These are phyloP conservation scores for Rattus rattus DNA, from an alignment of 2,113 vertebrate species.

Conservation along the genomic window DNA sequence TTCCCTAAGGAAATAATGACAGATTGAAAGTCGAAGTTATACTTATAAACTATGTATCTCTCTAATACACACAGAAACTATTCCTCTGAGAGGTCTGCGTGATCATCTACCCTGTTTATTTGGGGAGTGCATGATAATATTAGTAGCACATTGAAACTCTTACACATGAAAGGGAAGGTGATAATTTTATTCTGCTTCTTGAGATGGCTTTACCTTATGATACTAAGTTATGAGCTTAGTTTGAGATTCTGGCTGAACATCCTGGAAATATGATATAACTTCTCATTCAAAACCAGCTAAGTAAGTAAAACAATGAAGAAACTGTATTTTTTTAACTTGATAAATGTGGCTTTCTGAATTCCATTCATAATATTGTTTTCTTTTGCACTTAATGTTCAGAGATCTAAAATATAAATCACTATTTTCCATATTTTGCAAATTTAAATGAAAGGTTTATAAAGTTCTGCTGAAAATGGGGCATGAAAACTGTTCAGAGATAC, in stretches of 20 bases:
- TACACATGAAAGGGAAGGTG: background rate
- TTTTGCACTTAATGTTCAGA: background rate
- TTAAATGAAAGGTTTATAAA: background rate
- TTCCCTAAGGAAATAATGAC: background rate
- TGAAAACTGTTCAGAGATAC: background rate
- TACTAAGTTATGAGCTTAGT: background rate
- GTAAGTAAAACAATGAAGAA: background rate
- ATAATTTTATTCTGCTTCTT: background rate
- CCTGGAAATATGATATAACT: background rate
- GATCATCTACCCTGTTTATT: background rate
- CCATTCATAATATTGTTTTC: background rate
- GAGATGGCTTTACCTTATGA: background rate
- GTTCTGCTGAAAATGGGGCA: background rate
- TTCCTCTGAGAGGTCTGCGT: background rate
- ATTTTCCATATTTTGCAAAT: background rate
- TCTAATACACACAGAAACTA: background rate
- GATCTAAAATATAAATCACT: background rate
- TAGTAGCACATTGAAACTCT: background rate
- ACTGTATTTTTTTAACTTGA: background rate
- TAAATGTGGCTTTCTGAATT: background rate
- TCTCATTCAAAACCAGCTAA: background rate
- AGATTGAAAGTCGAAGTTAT: background rate
- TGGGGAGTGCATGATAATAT: background rate
- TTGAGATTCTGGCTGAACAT: background rate
- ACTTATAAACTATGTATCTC: background rate